Evolutionary conservation across 2,113 vertebrate species (phyloP), one percentile per base, ranked within the genome.

Genomic region (Hemibagrus wyckioides): DNA sequence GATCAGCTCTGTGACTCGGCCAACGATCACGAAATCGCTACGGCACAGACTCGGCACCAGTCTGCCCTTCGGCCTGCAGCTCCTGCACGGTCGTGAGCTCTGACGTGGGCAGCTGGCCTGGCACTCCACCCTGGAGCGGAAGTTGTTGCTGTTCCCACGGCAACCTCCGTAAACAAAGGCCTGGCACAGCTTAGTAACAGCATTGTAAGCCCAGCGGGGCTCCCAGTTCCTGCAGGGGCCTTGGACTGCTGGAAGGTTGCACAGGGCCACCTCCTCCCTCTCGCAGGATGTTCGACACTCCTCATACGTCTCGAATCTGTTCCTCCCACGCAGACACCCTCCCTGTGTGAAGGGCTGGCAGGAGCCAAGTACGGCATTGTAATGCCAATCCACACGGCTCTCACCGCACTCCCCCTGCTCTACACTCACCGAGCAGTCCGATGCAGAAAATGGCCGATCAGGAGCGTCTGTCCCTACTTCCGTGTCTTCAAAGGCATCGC

Each of bases 11-110:
- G 97, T 98, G 85, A 99, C 95, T 6, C 96, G 93, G 0, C 98
- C 98, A 76, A 99, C 96, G 0, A 99, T 97, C 89, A 97, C 98
- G 0, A 99, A 99, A 92, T 99, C 98, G 0, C 98, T 99, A 57
- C 95, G 96, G 92, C 98, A 99, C 82, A 99, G 93, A 90, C 96
- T 99, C n/a, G 94, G 93, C 0, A 97, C 96, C 92, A 99, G 95
- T 89, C 97, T 97, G 85, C 95, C 97, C 87, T 95, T 95, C 17
- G 95, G 93, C 67, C 96, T 94, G 91, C 98, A 99, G 1, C 93
- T 94, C 63, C 95, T 96, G 90, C 98, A 99, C 54, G 95, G 95
- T 59, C 93, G 94, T 1, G 89, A 93, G 88, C 96, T 96, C 0
- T 95, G 94, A 56, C 95, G 95, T 0, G 98, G 97, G 85, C 98